Evolutionary conservation across 2,888 invertebrate genomes (phyloP).

Genomic region (Plebejus anna): DNA sequence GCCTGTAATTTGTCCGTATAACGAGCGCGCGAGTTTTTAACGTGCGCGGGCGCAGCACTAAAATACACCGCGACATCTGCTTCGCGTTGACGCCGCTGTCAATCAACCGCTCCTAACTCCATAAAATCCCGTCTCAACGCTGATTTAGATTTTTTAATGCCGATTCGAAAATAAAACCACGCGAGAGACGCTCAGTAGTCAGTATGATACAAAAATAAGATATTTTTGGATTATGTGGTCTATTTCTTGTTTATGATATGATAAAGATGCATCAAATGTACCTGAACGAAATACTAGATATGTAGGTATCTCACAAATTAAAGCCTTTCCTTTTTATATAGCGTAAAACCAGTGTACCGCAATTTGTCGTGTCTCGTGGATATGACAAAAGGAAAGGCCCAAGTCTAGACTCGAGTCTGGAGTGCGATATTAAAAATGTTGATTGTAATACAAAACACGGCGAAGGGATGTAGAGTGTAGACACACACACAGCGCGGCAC

Average conservation of each 20-base stretch:
- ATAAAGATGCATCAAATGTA: background rate
- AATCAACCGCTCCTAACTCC: conserved; percentile 22
- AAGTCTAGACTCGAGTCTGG: conserved; percentile 22
- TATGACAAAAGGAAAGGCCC: conserved; percentile 5
- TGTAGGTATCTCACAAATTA: background rate
- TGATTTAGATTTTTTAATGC: background rate
- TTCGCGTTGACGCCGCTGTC: conserved; percentile 25
- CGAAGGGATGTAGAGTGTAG: conserved; percentile 1
- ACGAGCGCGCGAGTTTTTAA: background rate
- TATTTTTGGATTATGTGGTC: background rate
- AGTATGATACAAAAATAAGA: background rate
- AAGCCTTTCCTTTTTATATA: background rate
- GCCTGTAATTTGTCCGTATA: conserved; percentile 28
- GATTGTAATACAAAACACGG: conserved; percentile 27
- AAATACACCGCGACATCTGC: conserved; percentile 31
- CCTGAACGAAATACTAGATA: background rate
- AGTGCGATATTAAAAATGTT: conserved; percentile 27
- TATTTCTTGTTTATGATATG: too few species aligned
- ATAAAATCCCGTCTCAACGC: background rate
- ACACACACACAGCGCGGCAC: conserved; percentile 33
- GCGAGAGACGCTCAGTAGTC: background rate
- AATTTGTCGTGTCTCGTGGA: conserved; percentile 7
- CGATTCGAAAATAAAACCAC: background rate
- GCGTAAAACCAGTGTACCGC: conserved; percentile 4
- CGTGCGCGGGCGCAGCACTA: conserved; percentile 6